These are phyloP conservation scores for Lophochroa leadbeateri DNA, from an alignment of 2,113 vertebrate species.

Conservation along the genomic window DNA sequence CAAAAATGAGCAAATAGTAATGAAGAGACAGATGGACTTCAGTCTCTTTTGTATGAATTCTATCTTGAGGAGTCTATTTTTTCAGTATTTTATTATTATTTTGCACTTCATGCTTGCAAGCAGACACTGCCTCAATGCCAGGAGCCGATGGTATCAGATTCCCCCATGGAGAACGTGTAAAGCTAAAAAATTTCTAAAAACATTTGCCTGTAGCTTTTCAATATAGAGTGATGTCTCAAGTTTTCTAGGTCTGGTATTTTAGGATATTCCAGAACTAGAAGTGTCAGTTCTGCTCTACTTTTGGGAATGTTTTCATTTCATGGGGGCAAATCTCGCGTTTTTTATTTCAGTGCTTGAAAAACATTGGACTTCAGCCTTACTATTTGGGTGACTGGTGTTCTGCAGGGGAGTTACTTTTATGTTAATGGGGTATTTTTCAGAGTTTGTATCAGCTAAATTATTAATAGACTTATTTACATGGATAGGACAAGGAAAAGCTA, in stretches of 20 bases:
- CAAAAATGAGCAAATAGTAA: background rate
- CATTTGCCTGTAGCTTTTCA: conserved; percentile 2
- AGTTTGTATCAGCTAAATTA: background rate
- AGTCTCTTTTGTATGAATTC: background rate
- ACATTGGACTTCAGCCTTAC: background rate
- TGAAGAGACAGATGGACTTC: background rate
- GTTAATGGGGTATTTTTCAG: background rate
- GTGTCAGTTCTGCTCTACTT: conserved; percentile 56
- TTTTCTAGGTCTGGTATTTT: conserved; percentile 67
- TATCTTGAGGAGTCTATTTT: background rate
- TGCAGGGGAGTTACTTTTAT: background rate
- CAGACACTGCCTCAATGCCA: background rate
- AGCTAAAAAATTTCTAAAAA: background rate
- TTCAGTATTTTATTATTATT: background rate
- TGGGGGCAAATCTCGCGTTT: background rate
- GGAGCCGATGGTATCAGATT: background rate
- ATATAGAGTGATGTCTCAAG: background rate
- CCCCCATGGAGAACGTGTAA: background rate
- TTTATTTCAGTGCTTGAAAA: background rate
- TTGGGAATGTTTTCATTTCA: background rate
- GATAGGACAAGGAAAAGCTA: background rate
- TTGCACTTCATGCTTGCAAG: background rate
- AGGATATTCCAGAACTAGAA: conserved; percentile 34
- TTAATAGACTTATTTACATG: background rate
- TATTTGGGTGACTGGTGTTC: background rate